Base-by-base conservation (phyloP, 2,797 vertebrate genomes). In the Brachymystax lenok region DNA sequence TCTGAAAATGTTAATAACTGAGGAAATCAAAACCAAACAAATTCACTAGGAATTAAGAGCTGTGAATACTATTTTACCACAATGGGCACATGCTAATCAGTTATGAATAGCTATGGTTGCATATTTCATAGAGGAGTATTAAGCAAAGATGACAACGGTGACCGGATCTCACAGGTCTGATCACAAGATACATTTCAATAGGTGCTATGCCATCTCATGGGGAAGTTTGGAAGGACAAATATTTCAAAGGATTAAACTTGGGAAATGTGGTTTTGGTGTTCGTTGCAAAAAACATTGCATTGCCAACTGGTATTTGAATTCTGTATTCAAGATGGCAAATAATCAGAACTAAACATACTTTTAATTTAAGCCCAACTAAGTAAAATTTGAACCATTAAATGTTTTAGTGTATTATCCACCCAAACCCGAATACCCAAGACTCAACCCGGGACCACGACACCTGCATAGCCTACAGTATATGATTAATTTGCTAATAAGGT, bases 261-360 rank as follows among this genome's bases (percentile, higher is more conserved):
- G 77, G 73, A 54, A 69, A 82, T 46, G 6, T 46, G 77, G 73
- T 80, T 35, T 82, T 73, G 71, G 76, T 76, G 74, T 80, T 73
- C 71, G 78, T 84, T 50, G 74, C 81, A 50, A n/a, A 74, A 81
- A 81, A 79, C 24, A 80, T 64, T 21, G 7, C n/a, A 71, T 77
- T 67, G 12, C 74, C 56, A 52, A 72, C 79, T 74, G 68, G 8
- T 46, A 46, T 46, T 46, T 46, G 74, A 56, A 71, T 79, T 74
- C 35, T 74, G 28, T 63, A 24, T 5, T 74, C 40, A 46, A 12
- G 74, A 80, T 66, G 74, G 75, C 81, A 84, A 82, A 73, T 74
- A 68, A 82, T 78, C 77, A 83, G 69, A 82, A 79, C 86, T 85
- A 83, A 70, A 78, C 40, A 77, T 10, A 12, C 40, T 46, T 46